Evolutionary conservation across 2,113 vertebrate species (phyloP).

Genomic region (Chelonoidis abingdonii): DNA sequence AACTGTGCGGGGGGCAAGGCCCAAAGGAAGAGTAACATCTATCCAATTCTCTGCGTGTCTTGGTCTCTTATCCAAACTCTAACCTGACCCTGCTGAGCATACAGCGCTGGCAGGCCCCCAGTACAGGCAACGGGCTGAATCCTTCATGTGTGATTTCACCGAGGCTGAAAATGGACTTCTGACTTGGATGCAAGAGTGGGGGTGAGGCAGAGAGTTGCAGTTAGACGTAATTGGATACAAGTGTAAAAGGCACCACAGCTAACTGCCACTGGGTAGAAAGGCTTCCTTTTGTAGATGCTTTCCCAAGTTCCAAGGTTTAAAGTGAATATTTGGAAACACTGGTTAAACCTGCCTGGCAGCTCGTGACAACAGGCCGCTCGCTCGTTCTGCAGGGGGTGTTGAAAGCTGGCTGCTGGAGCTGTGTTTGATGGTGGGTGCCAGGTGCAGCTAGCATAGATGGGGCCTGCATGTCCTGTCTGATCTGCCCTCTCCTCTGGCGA

Average conservation of each 20-base stretch:
- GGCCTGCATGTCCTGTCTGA: no score
- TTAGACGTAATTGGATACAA: no score
- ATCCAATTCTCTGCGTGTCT: fast-evolving
- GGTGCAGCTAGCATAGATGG: neutral
- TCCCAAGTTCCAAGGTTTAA: neutral
- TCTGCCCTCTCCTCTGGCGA: neutral
- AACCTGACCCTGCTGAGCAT: neutral
- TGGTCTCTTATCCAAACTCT: fast-evolving
- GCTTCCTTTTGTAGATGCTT: neutral
- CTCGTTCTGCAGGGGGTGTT: neutral
- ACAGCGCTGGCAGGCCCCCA: no score
- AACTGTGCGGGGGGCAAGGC: neutral
- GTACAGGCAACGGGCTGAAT: no score
- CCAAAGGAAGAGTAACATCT: fast-evolving
- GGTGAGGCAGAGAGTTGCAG: no score
- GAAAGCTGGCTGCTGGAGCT: neutral
- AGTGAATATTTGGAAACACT: neutral
- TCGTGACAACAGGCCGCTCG: neutral
- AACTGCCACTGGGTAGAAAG: fast-evolving
- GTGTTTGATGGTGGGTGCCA: neutral
- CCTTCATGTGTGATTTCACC: no score
- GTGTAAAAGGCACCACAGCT: neutral
- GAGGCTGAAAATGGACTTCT: fast-evolving
- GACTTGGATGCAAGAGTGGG: neutral
- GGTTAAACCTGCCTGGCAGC: neutral